Conservation (phyloP, 2,797 vertebrate genomes). For the Sebastes taczanowskii region DNA sequence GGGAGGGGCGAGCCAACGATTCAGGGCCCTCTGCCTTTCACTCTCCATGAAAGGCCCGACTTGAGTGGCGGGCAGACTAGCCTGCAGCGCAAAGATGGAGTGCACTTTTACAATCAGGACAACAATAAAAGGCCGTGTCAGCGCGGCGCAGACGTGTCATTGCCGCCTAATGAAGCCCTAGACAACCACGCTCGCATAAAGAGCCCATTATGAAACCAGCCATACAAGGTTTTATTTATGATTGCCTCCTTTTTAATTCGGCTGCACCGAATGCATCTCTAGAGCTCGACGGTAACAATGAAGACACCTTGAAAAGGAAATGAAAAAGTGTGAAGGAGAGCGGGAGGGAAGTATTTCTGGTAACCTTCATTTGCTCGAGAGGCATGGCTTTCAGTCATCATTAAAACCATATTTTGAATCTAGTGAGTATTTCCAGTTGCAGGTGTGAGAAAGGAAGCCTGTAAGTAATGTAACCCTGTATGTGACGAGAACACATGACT, state of each 20-base stretch:
- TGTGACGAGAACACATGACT: slow-evolving; percentile 23
- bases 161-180: slow-evolving; percentile 73
- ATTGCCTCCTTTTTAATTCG: slow-evolving; percentile 45
- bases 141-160: slow-evolving; percentile 57
- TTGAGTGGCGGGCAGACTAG: slow-evolving; percentile 64
- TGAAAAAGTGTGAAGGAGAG: slow-evolving; percentile 45
- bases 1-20: slow-evolving; percentile 32
- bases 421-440: slow-evolving; percentile 12
- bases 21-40: slow-evolving; percentile 62
- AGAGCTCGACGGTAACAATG: slow-evolving; percentile 48
- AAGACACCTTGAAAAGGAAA: slow-evolving; percentile 55
- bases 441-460: background rate
- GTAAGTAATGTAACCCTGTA: background rate
- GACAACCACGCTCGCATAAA: slow-evolving; percentile 57
- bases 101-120: slow-evolving; percentile 71
- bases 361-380: slow-evolving; percentile 24
- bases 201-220: slow-evolving; percentile 60
- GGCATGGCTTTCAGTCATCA: slow-evolving; percentile 30
- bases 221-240: slow-evolving; percentile 61
- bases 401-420: slow-evolving; percentile 46
- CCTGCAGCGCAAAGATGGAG: slow-evolving; percentile 66
- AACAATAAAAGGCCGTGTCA: slow-evolving; percentile 60
- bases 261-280: slow-evolving; percentile 50
- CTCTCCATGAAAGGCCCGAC: slow-evolving; percentile 62
- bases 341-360: slow-evolving; percentile 22